Conservation (phyloP, 1,140 invertebrate species). For the Aphelenchoides avenae region DNA sequence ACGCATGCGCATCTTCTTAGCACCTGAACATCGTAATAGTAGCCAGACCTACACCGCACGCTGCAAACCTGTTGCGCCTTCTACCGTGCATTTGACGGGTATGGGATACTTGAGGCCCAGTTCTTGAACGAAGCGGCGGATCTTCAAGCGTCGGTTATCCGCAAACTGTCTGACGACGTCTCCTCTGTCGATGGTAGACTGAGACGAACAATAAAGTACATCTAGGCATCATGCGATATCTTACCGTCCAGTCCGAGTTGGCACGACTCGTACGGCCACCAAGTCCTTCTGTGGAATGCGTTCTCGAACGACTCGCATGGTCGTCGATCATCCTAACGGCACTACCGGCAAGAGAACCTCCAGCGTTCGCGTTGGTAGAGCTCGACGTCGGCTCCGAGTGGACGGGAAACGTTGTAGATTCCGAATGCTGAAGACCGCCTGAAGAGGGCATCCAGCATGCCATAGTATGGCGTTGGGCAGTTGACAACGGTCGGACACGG, state of each 20-base stretch:
- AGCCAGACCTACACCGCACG: neutral
- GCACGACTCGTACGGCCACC: conserved; percentile 13
- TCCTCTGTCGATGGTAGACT: conserved; percentile 15
- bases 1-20: conserved; percentile 64
- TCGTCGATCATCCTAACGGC: conserved; percentile 15
- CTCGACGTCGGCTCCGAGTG: too few species aligned
- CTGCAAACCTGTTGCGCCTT: conserved; percentile 40
- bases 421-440: too few species aligned
- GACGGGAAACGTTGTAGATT: conserved; percentile 23
- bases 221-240: too few species aligned
- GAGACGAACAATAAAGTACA: neutral
- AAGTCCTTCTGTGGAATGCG: conserved; percentile 15
- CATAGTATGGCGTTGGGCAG: too few species aligned
- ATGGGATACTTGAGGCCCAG: conserved; percentile 46
- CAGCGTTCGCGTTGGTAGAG: neutral
- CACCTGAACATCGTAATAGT: neutral
- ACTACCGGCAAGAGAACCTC: conserved; percentile 18
- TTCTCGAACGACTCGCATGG: neutral
- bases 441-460: too few species aligned
- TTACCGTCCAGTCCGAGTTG: conserved; percentile 14
- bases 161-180: conserved; percentile 53
- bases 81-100: conserved; percentile 51
- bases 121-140: conserved; percentile 42
- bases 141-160: conserved; percentile 47
- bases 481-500: conserved; percentile 32